A percentile compares a stretch with the other conserved stretches of the same genome.
These are phyloP conservation scores for Plestiodon gilberti DNA, from an alignment of 2,113 vertebrate genomes.

Conservation along the genomic window DNA sequence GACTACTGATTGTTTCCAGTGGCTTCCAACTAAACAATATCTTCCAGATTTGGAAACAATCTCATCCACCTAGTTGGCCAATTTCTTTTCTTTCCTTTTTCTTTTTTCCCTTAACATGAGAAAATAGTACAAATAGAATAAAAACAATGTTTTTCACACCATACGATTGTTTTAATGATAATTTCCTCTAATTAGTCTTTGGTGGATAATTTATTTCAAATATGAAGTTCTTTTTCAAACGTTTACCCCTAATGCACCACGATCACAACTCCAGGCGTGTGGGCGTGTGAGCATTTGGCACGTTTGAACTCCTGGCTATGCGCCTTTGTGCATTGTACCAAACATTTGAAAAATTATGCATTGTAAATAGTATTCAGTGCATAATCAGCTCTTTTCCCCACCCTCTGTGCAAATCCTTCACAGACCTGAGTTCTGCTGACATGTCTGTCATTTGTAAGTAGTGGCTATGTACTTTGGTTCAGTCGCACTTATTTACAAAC, in stretches of 20 bases:
- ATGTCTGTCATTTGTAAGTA: background rate
- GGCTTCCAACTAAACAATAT: constrained; percentile 32
- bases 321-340: background rate
- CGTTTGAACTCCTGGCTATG: background rate
- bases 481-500: background rate
- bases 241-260: background rate
- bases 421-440: background rate
- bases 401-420: background rate
- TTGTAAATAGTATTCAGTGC: background rate
- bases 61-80: background rate
- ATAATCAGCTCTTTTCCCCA: background rate
- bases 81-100: background rate
- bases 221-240: background rate
- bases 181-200: background rate
- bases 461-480: background rate
- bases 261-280: background rate
- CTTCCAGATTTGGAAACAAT: constrained; percentile 14
- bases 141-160: background rate
- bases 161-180: background rate
- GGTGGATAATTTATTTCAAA: background rate
- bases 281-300: background rate
- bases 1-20: constrained; percentile 18
- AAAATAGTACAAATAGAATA: background rate
- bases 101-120: background rate
- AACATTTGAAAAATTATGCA: background rate